Evolutionary conservation across 2,797 vertebrate genomes (phyloP).

Genomic region (Carapus acus): DNA sequence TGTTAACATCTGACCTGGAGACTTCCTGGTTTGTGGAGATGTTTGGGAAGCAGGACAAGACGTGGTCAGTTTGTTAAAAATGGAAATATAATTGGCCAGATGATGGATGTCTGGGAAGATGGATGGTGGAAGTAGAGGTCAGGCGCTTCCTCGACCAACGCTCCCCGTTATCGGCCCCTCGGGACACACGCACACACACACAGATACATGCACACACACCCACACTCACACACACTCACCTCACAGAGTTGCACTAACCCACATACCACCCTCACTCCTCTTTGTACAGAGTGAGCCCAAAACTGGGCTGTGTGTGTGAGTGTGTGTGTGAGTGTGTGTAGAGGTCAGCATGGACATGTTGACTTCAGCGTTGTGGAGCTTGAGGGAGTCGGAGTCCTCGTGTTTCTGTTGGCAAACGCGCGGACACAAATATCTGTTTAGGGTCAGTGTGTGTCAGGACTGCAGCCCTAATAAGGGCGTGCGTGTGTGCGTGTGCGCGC

Average conservation of each 20-base stretch:
- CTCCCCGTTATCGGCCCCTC: slow-evolving; percentile 45
- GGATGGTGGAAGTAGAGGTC: slow-evolving; percentile 33
- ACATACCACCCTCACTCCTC: no score
- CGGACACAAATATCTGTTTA: slow-evolving; percentile 48
- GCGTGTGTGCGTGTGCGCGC: slow-evolving; percentile 31
- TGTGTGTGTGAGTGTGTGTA: slow-evolving; percentile 3
- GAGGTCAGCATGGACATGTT: slow-evolving; percentile 9
- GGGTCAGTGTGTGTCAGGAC: slow-evolving; percentile 37
- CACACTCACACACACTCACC: no score
- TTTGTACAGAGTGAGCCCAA: neutral
- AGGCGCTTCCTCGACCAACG: slow-evolving; percentile 40
- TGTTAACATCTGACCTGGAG: no score
- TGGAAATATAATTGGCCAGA: slow-evolving; percentile 39
- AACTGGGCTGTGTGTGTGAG: neutral
- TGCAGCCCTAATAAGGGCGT: slow-evolving; percentile 2
- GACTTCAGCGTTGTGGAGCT: neutral
- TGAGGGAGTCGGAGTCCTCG: slow-evolving; percentile 7
- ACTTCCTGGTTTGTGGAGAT: neutral
- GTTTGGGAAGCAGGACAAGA: slow-evolving; percentile 13
- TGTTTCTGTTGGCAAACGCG: slow-evolving; percentile 34
- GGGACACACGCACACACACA: slow-evolving; percentile 17
- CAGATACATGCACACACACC: slow-evolving; percentile 1
- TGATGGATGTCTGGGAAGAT: slow-evolving; percentile 29
- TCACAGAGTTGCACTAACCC: no score
- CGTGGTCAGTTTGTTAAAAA: neutral